Evolutionary conservation across 2,888 invertebrate species (phyloP), one percentile per base, ranked within the genome.

Genomic region (Ditylenchus weischeri): DNA sequence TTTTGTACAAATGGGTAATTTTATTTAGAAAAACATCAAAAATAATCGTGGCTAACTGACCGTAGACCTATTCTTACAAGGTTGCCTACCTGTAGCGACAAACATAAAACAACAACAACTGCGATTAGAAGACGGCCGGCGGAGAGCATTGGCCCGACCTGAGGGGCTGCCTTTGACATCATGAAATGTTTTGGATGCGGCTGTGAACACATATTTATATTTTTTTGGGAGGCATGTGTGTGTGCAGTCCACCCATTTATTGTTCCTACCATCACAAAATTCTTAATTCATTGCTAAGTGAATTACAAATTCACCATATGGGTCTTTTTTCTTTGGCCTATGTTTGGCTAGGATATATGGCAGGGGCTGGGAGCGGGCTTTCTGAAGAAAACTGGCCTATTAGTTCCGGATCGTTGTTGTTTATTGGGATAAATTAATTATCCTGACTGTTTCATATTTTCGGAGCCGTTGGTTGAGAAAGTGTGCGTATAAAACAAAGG

Each of bases 261-360:
- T 43, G 11, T 13, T 15, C 43, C 54, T 54, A 29, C 29, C n/a
- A 29, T 11, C 10, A 54, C 21, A 7, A 54, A 11, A 11, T 54
- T 54, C 54, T 54, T 54, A 54, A 54, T 54, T 54, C 54, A 54
- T 54, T 29, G 21, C 21, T 54, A 54, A 54, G n/a, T 54, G n/a
- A 54, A 54, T 54, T 54, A 54, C 10, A 54, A 54, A 54, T 54
- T 54, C 11, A 18, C 54, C 54, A 54, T 2, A 11, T 54, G 54
- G 3, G 54, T 15, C 54, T 54, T 18, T n/a, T 21, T n/a, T 43
- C 15, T 43, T 43, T 43, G 43, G 13, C 29, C 29, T 4, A 29
- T 43, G 43, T 3, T 43, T 43, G 43, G 15, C 29, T 29, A 29
- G 29, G 29, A 29, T 29, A 29, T 29, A 29, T 29, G 29, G 43